Percentiles rank a stretch among this genome's conserved stretches.
phyloP scores from a whole-genome alignment of 1,140 invertebrate genomes.

The Chymomyza costata region DNA sequence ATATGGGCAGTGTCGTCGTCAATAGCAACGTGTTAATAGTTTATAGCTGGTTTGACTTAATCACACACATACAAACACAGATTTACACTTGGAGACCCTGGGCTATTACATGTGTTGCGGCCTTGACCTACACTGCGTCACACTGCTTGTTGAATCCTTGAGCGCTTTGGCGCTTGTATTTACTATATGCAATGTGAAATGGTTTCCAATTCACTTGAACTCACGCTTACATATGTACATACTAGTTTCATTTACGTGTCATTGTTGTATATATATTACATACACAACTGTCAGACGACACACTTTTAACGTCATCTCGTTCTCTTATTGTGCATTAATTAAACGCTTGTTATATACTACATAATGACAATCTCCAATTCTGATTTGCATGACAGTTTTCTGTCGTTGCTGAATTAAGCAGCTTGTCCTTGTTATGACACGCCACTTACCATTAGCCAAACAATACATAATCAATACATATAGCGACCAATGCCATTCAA shows the following conservation, averaged over 20 bases:
- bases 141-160: too few relatives aligned
- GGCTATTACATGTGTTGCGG: conserved; percentile 38
- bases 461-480: too few relatives aligned
- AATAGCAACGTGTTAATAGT: conserved; percentile 60
- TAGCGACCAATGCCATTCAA: too few relatives aligned
- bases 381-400: conserved; percentile 7
- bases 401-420: too few relatives aligned
- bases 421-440: conserved; percentile 58
- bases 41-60: conserved; percentile 48
- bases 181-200: conserved; percentile 20
- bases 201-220: conserved; percentile 40
- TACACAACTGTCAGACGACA: conserved; percentile 7
- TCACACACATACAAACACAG: neutral
- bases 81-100: neutral
- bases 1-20: conserved; percentile 15
- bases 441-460: too few relatives aligned
- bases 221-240: too few relatives aligned
- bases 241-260: too few relatives aligned
- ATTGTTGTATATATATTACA: too few relatives aligned
- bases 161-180: too few relatives aligned
- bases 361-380: conserved; percentile 32
- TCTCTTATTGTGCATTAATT: conserved; percentile 68
- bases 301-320: conserved; percentile 19
- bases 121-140: conserved; percentile 66
- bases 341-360: conserved; percentile 53